Evolutionary conservation across 2,113 vertebrate genomes (phyloP).

Genomic region (Chamaetylas fuelleborni): DNA sequence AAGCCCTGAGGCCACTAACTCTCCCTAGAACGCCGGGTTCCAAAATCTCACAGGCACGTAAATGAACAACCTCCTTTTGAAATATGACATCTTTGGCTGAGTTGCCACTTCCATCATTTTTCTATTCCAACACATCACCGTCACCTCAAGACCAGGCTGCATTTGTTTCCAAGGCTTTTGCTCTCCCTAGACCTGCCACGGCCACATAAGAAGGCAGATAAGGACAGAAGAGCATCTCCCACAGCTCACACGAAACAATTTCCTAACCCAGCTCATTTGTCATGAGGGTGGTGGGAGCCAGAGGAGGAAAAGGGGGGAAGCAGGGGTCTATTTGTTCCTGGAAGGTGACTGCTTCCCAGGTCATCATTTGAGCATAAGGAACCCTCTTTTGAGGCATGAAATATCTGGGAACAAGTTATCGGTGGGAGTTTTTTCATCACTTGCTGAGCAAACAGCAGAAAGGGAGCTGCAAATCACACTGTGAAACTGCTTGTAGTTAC

Average conservation of each 20-base stretch:
- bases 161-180: background rate
- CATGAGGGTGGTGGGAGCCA: background rate
- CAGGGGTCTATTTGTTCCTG: background rate
- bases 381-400: background rate
- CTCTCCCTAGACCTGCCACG: accelerated
- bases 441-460: background rate
- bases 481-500: background rate
- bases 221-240: background rate
- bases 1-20: conserved; percentile 22
- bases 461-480: background rate
- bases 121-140: accelerated
- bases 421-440: background rate
- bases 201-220: background rate
- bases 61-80: background rate
- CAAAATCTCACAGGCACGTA: background rate
- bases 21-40: background rate
- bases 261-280: background rate
- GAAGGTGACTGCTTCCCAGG: background rate
- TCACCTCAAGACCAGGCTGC: background rate
- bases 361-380: background rate
- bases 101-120: background rate
- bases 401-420: background rate
- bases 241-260: background rate
- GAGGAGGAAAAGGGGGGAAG: background rate
- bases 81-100: background rate